These are phyloP conservation scores for Drosophila rellima DNA, from an alignment of 2,888 invertebrate genomes.

Conservation along the genomic window DNA sequence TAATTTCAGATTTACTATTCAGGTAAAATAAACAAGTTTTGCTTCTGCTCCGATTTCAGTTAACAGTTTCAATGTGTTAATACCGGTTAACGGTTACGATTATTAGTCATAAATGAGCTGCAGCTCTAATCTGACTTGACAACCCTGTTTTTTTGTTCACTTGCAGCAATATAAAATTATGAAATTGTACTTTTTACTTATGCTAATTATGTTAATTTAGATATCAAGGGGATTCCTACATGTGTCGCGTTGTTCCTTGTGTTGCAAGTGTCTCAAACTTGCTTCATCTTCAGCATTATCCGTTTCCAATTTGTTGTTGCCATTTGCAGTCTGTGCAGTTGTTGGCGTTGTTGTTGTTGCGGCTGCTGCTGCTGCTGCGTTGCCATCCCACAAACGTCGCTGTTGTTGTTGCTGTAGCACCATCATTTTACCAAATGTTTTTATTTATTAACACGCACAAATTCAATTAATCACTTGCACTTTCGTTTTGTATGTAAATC, in stretches of 20 bases:
- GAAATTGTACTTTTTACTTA: not conserved
- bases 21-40: too few relatives aligned
- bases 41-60: too few relatives aligned
- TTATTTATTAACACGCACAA: conserved; percentile 2
- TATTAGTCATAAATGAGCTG: too few relatives aligned
- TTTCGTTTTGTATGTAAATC: conserved; percentile 34
- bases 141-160: too few relatives aligned
- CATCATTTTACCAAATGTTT: conserved; percentile 39
- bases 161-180: too few relatives aligned
- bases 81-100: too few relatives aligned
- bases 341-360: conserved; percentile 28
- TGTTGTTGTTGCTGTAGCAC: conserved; percentile 82
- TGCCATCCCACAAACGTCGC: conserved; percentile 72
- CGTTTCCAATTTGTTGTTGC: conserved; percentile 43
- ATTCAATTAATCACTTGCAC: conserved; percentile 20
- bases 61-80: too few relatives aligned
- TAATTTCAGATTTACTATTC: too few relatives aligned
- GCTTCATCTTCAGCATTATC: conserved; percentile 17
- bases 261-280: conserved; percentile 24
- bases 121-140: too few relatives aligned
- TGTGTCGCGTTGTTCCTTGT: conserved; percentile 40
- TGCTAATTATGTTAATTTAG: not conserved
- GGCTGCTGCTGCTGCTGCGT: conserved; percentile 20
- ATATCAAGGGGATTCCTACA: conserved; percentile 45
- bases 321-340: conserved; percentile 14